Evolutionary conservation across 2,888 invertebrate genomes (phyloP).

Genomic region (Nephrotoma guestfalica): DNA sequence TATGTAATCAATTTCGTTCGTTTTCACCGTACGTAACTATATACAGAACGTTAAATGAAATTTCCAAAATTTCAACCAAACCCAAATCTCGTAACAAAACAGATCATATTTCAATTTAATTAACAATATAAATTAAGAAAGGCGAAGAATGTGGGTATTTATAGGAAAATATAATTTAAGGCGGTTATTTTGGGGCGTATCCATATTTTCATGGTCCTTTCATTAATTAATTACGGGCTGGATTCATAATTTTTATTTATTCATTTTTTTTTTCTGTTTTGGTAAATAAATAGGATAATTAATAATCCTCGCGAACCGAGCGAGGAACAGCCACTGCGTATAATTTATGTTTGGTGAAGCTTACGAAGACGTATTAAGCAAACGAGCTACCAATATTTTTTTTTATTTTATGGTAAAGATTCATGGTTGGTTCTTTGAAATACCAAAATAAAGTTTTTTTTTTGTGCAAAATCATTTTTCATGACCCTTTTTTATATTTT

Average conservation of each 20-base stretch:
- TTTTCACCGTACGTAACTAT: neutral
- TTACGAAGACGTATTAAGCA: neutral
- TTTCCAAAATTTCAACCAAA: neutral
- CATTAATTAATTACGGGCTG: neutral
- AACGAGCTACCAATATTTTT: neutral
- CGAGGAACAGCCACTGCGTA: neutral
- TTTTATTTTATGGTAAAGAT: neutral
- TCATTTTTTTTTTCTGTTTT: too few species aligned
- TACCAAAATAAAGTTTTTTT: neutral
- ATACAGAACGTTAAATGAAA: neutral
- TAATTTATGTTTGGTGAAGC: neutral
- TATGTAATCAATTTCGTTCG: neutral
- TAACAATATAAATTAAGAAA: neutral
- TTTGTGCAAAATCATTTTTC: neutral
- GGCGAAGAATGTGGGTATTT: neutral
- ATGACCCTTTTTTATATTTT: neutral
- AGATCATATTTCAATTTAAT: neutral
- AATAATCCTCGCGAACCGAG: neutral
- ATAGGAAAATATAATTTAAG: neutral
- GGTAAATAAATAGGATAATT: neutral
- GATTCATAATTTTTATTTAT: neutral
- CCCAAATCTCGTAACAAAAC: neutral
- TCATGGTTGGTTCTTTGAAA: neutral
- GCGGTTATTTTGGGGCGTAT: neutral
- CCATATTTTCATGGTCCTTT: neutral